These are phyloP conservation scores for Lordiphosa andalusiaca DNA, from an alignment of 2,888 invertebrate species.

Conservation along the genomic window DNA sequence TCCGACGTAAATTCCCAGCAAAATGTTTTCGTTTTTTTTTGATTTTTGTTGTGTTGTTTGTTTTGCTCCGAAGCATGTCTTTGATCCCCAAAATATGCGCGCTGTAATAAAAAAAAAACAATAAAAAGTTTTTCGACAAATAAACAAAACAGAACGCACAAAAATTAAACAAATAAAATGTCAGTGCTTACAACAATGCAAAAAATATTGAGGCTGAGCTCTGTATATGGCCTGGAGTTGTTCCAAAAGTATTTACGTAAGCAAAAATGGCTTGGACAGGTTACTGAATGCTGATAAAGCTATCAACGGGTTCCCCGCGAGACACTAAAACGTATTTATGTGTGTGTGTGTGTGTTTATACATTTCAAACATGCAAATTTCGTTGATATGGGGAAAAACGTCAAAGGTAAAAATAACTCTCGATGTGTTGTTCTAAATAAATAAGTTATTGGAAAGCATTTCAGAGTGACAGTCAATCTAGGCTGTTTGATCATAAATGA, in stretches of 20 bases:
- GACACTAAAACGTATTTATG: slow-evolving; percentile 51
- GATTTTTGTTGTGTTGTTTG: slow-evolving; percentile 35
- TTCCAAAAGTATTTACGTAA: slow-evolving; percentile 36
- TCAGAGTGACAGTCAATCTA: slow-evolving; percentile 17
- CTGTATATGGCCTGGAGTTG: slow-evolving; percentile 27
- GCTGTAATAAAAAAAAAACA: slow-evolving; percentile 21
- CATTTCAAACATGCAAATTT: slow-evolving; percentile 30
- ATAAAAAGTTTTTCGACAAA: slow-evolving; percentile 26
- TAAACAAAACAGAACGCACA: slow-evolving; percentile 31
- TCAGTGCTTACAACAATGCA: slow-evolving; percentile 57
- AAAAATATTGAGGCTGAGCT: slow-evolving; percentile 35
- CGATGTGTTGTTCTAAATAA: slow-evolving; percentile 27
- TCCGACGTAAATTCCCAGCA: slow-evolving; percentile 59
- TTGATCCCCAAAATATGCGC: slow-evolving; percentile 67
- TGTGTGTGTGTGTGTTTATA: slow-evolving; percentile 29
- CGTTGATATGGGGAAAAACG: slow-evolving; percentile 25
- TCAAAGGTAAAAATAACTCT: slow-evolving; percentile 18
- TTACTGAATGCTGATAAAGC: slow-evolving; percentile 31
- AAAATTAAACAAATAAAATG: slow-evolving; percentile 53
- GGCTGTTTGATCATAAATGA: slow-evolving; percentile 3
- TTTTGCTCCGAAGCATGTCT: slow-evolving; percentile 59
- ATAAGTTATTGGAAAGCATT: slow-evolving; percentile 20
- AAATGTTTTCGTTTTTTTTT: slow-evolving; percentile 45
- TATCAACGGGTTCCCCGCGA: slow-evolving; percentile 41
- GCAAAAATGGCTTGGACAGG: slow-evolving; percentile 14